These are phyloP conservation scores for Megalurothrips usitatus DNA, from an alignment of 2,888 invertebrate species.

Conservation along the genomic window DNA sequence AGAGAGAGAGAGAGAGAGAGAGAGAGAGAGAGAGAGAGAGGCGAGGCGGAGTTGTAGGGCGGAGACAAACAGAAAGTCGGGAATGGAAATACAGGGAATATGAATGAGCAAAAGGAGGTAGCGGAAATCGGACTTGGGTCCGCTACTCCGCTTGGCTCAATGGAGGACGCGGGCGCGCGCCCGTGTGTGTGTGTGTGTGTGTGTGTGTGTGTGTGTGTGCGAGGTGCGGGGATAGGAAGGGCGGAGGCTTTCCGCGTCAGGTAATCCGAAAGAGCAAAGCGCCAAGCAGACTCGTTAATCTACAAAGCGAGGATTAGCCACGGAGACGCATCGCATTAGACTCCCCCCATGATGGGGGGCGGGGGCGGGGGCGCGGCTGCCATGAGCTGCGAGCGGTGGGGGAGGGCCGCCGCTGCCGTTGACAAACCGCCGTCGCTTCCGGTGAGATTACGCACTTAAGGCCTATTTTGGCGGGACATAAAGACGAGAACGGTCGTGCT, in stretches of 20 bases:
- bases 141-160: too few relatives aligned
- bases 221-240: not conserved
- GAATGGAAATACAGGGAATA: too few relatives aligned
- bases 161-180: too few relatives aligned
- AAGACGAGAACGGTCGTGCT: not conserved
- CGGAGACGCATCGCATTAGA: not conserved
- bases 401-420: not conserved
- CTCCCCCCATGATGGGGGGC: not conserved
- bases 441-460: conserved; percentile 7
- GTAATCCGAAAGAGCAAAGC: not conserved
- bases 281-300: not conserved
- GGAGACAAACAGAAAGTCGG: too few relatives aligned
- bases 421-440: conserved; percentile 7
- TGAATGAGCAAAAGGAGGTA: too few relatives aligned
- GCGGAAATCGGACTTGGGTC: too few relatives aligned
- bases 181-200: too few relatives aligned
- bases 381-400: not conserved
- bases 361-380: too few relatives aligned
- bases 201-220: too few relatives aligned
- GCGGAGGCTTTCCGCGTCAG: not conserved
- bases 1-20: too few relatives aligned
- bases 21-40: too few relatives aligned
- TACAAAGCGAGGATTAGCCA: conserved; percentile 13
- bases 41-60: too few relatives aligned
- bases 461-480: conserved; percentile 14